phyloP scores from a whole-genome alignment of 1,140 invertebrate species.

The Metaphire vulgaris region DNA sequence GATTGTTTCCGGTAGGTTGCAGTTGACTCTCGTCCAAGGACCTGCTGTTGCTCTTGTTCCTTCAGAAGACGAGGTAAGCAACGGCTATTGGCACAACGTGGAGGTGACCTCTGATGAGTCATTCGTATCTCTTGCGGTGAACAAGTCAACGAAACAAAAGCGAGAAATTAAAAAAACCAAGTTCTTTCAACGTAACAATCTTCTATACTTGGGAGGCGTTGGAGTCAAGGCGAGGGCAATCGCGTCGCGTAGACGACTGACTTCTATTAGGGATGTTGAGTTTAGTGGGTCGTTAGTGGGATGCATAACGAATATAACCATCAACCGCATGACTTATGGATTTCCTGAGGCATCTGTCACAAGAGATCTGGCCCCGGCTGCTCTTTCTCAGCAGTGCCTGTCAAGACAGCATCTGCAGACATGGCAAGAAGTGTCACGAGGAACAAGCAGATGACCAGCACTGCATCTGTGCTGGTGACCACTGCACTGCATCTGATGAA shows the following conservation, averaged over 20 bases:
- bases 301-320: background rate
- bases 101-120: constrained; percentile 60
- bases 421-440: background rate
- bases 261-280: constrained; percentile 30
- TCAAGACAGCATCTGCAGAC: background rate
- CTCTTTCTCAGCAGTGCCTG: background rate
- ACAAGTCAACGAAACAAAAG: constrained; percentile 58
- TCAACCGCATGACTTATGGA: background rate
- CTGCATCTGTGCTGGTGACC: no score
- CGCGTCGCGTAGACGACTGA: constrained; percentile 65
- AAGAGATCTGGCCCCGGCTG: background rate
- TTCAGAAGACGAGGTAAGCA: constrained; percentile 60
- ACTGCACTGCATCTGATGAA: no score
- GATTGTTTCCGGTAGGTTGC: constrained; percentile 58
- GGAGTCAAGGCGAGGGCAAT: constrained; percentile 68
- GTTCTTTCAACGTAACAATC: constrained; percentile 72
- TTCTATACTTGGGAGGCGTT: constrained; percentile 76
- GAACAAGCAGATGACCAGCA: no score
- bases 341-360: background rate
- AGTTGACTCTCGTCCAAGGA: constrained; percentile 66
- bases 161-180: constrained; percentile 62
- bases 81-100: constrained; percentile 79
- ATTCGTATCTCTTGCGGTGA: constrained; percentile 64
- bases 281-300: background rate
- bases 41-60: constrained; percentile 59